Conservation (phyloP, 1,140 invertebrate species). For the Epicauta chinensis region DNA sequence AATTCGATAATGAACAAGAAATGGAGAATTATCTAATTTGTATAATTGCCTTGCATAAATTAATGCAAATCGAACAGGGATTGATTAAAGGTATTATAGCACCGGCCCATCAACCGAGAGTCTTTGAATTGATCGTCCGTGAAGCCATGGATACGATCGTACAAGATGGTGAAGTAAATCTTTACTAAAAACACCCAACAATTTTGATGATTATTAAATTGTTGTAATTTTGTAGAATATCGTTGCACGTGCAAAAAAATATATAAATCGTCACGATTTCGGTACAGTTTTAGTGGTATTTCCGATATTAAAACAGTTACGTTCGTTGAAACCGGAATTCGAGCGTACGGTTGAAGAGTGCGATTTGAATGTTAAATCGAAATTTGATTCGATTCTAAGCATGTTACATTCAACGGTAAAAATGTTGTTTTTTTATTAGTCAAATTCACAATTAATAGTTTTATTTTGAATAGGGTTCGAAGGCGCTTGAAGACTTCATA, state of each 20-base stretch:
- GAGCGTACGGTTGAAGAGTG: slow-evolving; percentile 71
- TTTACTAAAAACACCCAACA: background rate
- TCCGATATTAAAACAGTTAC: slow-evolving; percentile 78
- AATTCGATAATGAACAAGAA: slow-evolving; percentile 70
- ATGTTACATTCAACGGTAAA: slow-evolving; percentile 70
- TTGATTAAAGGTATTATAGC: slow-evolving; percentile 82
- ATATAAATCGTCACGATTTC: slow-evolving; percentile 75
- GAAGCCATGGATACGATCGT: slow-evolving; percentile 81
- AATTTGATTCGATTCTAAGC: slow-evolving; percentile 66
- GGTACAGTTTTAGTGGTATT: slow-evolving; percentile 77
- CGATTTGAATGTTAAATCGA: slow-evolving; percentile 61
- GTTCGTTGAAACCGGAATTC: slow-evolving; percentile 75
- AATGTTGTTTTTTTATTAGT: too few relatives aligned
- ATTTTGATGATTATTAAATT: background rate
- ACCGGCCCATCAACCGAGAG: slow-evolving; percentile 66
- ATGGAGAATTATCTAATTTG: slow-evolving; percentile 83
- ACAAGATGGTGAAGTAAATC: slow-evolving; percentile 74
- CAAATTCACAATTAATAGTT: too few relatives aligned
- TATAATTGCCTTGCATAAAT: slow-evolving; percentile 76
- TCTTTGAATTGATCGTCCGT: slow-evolving; percentile 79
- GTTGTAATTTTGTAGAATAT: slow-evolving; percentile 53
- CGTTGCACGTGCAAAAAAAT: slow-evolving; percentile 68
- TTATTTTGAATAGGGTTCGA: slow-evolving; percentile 61
- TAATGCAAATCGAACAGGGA: slow-evolving; percentile 82
- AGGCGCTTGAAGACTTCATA: slow-evolving; percentile 88